Evolutionary conservation across 2,888 invertebrate species (phyloP).

Genomic region (Sphaerophoria taeniata): DNA sequence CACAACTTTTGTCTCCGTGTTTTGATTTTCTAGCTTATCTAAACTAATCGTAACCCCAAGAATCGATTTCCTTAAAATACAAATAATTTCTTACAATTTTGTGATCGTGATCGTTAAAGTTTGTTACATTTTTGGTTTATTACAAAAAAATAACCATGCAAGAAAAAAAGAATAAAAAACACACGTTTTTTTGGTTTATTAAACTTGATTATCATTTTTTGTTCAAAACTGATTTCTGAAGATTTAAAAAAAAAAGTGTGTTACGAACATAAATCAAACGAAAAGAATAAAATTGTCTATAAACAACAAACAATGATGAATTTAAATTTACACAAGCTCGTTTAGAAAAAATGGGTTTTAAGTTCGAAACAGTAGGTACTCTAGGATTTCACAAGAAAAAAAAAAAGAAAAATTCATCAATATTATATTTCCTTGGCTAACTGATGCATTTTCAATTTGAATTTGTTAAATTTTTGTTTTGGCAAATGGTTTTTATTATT

Average conservation of each 20-base stretch:
- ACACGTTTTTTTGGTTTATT: slow-evolving; percentile 17
- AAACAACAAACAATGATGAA: slow-evolving; percentile 47
- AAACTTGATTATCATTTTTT: slow-evolving; percentile 4
- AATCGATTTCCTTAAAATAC: no score
- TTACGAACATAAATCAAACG: slow-evolving; percentile 37
- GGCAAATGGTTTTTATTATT: slow-evolving; percentile 16
- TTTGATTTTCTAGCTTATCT: no score
- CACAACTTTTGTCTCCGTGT: no score
- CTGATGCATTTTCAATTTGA: slow-evolving; percentile 36
- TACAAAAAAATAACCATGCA: slow-evolving; percentile 59
- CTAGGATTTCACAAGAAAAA: neutral
- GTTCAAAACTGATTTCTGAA: slow-evolving; percentile 56
- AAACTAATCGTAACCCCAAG: no score
- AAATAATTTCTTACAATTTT: no score
- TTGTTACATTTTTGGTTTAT: slow-evolving; percentile 2
- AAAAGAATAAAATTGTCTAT: slow-evolving; percentile 38
- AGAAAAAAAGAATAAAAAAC: slow-evolving; percentile 49
- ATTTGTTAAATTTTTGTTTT: slow-evolving; percentile 51
- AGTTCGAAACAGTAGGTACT: slow-evolving; percentile 36
- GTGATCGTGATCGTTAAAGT: no score
- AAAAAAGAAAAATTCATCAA: slow-evolving; percentile 25
- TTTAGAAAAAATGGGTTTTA: slow-evolving; percentile 25
- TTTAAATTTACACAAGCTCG: slow-evolving; percentile 14
- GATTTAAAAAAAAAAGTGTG: slow-evolving; percentile 39
- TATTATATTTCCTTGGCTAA: slow-evolving; percentile 34